Base-by-base conservation (phyloP, 30 jellyfish, hydroid and myxozoan species). In the Chrysaora quinquecirrha region DNA sequence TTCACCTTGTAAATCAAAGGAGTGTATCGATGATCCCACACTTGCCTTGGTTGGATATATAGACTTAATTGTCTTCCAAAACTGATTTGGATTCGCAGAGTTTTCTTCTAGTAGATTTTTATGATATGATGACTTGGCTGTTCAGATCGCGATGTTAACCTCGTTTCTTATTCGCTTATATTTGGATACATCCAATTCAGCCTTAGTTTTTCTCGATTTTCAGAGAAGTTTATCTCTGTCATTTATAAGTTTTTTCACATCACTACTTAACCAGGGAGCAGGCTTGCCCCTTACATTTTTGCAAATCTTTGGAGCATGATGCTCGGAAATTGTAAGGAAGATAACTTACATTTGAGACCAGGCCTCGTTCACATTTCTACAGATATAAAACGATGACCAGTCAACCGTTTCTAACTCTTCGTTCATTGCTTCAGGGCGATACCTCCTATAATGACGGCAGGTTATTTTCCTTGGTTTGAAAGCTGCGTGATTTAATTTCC, bases 1-100 rank as follows among this genome's bases (percentile, higher is more conserved):
- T 66, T 66, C 78, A 66, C 78, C 78, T 66, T 66, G 78, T 21
- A 21, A 66, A 21, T 66, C 78, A 66, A 24, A 66, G 78, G 62
- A 66, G 78, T 66, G 78, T 28, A 66, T 66, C 58, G 62, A 30
- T 66, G 78, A 9, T 28, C 78, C 78, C 30, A 64, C 21, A 21
- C 67, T 21, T 66, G 67, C 78, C 78, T 21, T 24, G 78, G 78
- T 30, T 66, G 78, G 78, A 30, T 66, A 30, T 66, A 66, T 66
- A 28, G 78, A 66, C 65, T 66, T 30, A 66, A 66, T 66, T 28
- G 62, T 30, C 65, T 66, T 66, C 62, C 78, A 66, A 21, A 66
- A 66, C 78, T 21, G 64, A 66, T 21, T 66, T 66, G 78, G 78
- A 28, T 66, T 66, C 62, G 58, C 62, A 21, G 67, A 12, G 78